Evolutionary conservation across 2,797 vertebrate genomes (phyloP).

Genomic region (Rachycentron canadum): DNA sequence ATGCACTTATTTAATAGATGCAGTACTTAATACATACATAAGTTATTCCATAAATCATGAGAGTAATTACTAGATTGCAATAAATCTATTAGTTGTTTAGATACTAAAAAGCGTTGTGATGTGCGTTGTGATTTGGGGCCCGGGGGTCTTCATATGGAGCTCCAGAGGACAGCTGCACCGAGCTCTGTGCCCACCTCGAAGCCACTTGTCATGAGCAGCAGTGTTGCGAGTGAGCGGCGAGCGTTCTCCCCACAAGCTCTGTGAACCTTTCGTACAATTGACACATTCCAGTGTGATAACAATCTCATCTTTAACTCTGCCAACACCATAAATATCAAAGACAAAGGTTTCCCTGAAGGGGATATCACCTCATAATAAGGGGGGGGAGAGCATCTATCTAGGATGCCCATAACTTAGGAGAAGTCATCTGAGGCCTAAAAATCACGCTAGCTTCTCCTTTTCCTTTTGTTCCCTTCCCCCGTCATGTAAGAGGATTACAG

Average conservation of each 20-base stretch:
- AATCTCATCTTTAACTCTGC: background rate
- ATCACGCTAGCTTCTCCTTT: background rate
- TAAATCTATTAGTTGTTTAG: too few relatives aligned
- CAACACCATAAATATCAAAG: background rate
- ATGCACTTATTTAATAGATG: too few relatives aligned
- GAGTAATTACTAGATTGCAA: background rate
- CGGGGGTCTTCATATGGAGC: background rate
- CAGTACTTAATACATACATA: too few relatives aligned
- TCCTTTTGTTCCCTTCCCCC: conserved; percentile 1
- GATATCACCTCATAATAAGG: background rate
- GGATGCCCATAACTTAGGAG: background rate
- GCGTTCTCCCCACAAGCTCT: background rate
- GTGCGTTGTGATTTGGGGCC: too few relatives aligned
- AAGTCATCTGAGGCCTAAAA: background rate
- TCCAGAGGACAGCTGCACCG: background rate
- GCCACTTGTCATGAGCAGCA: background rate
- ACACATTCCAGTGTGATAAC: background rate
- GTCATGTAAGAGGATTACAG: conserved; percentile 32
- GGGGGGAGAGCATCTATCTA: fast-evolving
- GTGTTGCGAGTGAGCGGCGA: background rate
- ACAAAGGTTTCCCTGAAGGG: background rate
- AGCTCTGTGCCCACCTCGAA: background rate
- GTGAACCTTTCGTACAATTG: background rate
- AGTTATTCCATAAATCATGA: background rate
- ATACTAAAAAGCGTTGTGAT: too few relatives aligned